Base-by-base conservation (phyloP, 2,113 vertebrate species). In the Leptobrachium leishanense region DNA sequence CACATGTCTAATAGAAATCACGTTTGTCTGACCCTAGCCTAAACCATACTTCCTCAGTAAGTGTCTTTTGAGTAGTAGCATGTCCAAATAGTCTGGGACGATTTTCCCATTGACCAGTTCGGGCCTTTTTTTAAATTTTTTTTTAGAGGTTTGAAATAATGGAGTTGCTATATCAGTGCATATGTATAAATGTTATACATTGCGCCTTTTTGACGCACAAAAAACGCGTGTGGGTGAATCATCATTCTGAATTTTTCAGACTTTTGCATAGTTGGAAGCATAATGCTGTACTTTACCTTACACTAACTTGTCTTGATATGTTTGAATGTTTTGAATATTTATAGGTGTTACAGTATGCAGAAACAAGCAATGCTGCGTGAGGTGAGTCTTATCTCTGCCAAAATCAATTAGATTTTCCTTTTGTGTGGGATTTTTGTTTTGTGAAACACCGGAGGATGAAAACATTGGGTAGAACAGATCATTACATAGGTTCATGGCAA, bases 291-390 rank as follows among this genome's bases (percentile, higher is more conserved):
- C 84, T 87, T 86, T 79, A 83, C 82, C 40, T 84, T 83, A 77
- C 11, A 41, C 75, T 77, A 84, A 86, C 87, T 87, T 88, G 86
- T 88, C 84, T 81, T 81, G 85, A 87, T 80, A 84, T 88, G 83
- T 83, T 74, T 79, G 64, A 82, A 88, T 86, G 84, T 87, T 88
- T 88, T 85, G 83, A 84, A 83, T 82, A 86, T 83, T 82, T 83
- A 40, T 6, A 66, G 65, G 79, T 82, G 66, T 81, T 86, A 87
- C 86, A 88, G 87, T 88, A 85, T 85, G 86, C 86, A 88, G 88
- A 86, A 86, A 78, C 85, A 87, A 85, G 88, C 86, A 87, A 83
- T 83, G 83, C 87, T 87, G 83, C 73, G 83, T 85, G 84, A 85
- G 84, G 86, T 76, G 84, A 84, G 79, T 57, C 53, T 40, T 40